Base-by-base conservation (phyloP, 1,140 invertebrate genomes). In the Sitodiplosis mosellana region DNA sequence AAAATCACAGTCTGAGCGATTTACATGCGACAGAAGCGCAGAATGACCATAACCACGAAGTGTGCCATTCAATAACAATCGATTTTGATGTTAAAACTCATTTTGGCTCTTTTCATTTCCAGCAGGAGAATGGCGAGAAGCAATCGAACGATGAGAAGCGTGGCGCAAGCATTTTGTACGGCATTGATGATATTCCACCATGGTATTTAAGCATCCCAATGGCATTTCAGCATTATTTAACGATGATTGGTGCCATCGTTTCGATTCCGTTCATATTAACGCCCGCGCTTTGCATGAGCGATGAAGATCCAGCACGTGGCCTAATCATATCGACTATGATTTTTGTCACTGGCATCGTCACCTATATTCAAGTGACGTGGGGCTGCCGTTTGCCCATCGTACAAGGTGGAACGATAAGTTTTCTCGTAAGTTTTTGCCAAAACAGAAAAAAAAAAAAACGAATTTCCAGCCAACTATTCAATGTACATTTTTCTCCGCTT, bases 271-370 rank as follows among this genome's bases (percentile, higher is more conserved):
- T 89, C 52, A 79, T 92, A 38, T 60, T 91, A 36, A 81, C 81
- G 14, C 81, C 81, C 2, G 76, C 79, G 0, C 67, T 91, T 2
- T 91, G 87, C 60, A 87, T 93, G 75, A 70, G 70, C 1, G 77
- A 83, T 49, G 74, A 80, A 37, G 81, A 87, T 63, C 81, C 83
- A 0, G 75, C 80, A n/a, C 69, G 78, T 41, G 82, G 76, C 51
- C 74, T 87, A 55, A 80, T 93, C 19, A 84, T 90, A 49, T 85
- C 81, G 0, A 89, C 87, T 0, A 86, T 88, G 72, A 87, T 90
- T 47, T 87, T 92, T 56, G 81, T 89, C 4, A 86, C 84, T 20
- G 87, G 87, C 12, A 61, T 92, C 0, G 76, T 85, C 2, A 91
- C 88, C 0, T 76, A 83, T 52, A 51, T 90, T 2, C 87, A 91